phyloP scores from a whole-genome alignment of 2,888 invertebrate genomes.

The Drosophila yooni region DNA sequence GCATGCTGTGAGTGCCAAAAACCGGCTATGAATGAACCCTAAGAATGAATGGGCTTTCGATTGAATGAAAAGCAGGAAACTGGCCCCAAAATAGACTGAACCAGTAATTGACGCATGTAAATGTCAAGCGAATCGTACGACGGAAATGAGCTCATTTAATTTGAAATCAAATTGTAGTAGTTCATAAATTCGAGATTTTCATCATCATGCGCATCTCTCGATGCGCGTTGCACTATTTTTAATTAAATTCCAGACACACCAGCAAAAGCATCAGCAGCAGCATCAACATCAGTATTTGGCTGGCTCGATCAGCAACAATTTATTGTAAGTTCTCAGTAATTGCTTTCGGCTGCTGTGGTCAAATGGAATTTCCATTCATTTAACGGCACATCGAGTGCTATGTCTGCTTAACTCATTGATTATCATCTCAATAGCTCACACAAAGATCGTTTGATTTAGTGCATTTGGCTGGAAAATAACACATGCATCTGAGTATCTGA shows the following conservation, averaged over 20 bases:
- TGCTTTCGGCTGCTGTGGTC: constrained; percentile 44
- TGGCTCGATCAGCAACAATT: constrained; percentile 36
- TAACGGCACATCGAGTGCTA: constrained; percentile 62
- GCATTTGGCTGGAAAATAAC: constrained; percentile 62
- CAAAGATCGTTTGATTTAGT: constrained; percentile 69
- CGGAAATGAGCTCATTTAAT: constrained; percentile 80
- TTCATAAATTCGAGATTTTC: constrained; percentile 63
- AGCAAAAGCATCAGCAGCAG: constrained; percentile 23
- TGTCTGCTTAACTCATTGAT: constrained; percentile 55
- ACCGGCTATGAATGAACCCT: constrained; percentile 53
- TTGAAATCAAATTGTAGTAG: constrained; percentile 57
- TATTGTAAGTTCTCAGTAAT: constrained; percentile 51
- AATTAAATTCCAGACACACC: constrained; percentile 78
- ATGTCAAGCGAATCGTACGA: constrained; percentile 58
- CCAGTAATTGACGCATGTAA: constrained; percentile 30
- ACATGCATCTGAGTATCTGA: constrained; percentile 19
- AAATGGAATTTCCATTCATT: constrained; percentile 75
- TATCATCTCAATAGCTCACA: constrained; percentile 62
- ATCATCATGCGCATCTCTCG: constrained; percentile 32
- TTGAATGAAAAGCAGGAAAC: constrained; percentile 67
- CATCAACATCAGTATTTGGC: constrained; percentile 23
- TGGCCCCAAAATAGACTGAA: constrained; percentile 38
- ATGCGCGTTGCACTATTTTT: constrained; percentile 47
- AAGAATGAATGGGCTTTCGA: constrained; percentile 41
- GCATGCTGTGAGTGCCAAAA: constrained; percentile 76